Base-by-base conservation (phyloP, 1,140 invertebrate species). In the Brachionus paranguensis region DNA sequence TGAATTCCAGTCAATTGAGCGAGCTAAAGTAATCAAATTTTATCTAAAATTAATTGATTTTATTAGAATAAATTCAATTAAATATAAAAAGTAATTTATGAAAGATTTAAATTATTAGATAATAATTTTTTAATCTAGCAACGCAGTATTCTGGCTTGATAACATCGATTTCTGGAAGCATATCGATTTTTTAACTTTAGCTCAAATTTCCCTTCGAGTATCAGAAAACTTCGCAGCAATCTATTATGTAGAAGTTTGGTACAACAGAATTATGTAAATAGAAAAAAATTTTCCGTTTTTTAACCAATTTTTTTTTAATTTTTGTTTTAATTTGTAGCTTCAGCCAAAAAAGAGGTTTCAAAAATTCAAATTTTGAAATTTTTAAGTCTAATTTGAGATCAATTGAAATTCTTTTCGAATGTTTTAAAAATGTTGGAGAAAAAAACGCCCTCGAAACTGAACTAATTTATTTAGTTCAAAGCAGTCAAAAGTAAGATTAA, bases 191-290 rank as follows among this genome's bases (percentile, higher is more conserved):
- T 27, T 50, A 50, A 27, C 17, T 27, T 5, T 76, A 29, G 72
- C 72, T 50, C 14, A 50, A 27, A 24, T 50, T 27, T 10, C 43
- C 24, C 20, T 27, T 50, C 11, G 11, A 24, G 10, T 29, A 14
- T 45, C 20, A 47, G 20, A 27, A 76, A 11, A 76, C 47, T 50
- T 50, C 12, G 50, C 10, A 11, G 41, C 72, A 27, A 50, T 76
- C 12, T 76, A 76, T 50, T 76, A 37, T 12, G 47, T 50, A 2
- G 72, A 76, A 27, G 27, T 76, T 50, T 76, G 72, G 72, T 76
- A 50, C 45, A 76, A 76, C 11, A 27, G 14, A 50, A 24, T 50
- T 27, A 50, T 76, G 72, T 72, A 72, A 72, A 41, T 37, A 37
- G 33, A 6, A 37, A 7, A 1, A 1, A 1, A 7, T 37, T 37